Base-by-base conservation (phyloP, 2,113 vertebrate genomes). In the Murina feae region DNA sequence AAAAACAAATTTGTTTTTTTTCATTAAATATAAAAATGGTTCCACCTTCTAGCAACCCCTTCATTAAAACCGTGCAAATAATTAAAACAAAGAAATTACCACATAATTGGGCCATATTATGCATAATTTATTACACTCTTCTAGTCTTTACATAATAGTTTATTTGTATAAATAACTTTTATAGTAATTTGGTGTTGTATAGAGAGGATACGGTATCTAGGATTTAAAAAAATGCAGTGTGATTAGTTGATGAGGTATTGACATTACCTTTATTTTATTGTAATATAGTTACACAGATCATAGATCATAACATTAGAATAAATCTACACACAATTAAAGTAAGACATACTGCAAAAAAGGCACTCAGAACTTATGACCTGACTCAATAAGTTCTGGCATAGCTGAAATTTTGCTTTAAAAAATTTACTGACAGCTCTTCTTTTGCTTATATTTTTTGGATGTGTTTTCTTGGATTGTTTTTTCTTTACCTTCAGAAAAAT, bases 31-130 rank as follows among this genome's bases (percentile, higher is more conserved):
- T 93, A 95, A 90, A 95, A 95, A 86, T 94, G 42, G 16, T 84
- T 97, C 85, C 79, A 65, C 76, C 44, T 97, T 95, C 75, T 91
- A 89, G 79, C 17, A 79, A 49, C 81, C 49, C 72, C 78, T 97
- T 86, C 47, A 97, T 93, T 97, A 96, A 94, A 97, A 78, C 87
- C 83, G 65, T 60, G 68, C 81, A 74, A 96, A 97, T 95, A 93
- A 97, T 97, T 96, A 96, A 98, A 96, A 96, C 95, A 93, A 97
- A 97, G 80, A 91, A 97, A 96, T 69, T 96, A 81, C 49, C 89
- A 94, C 47, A 25, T 98, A 98, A 96, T 75, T 96, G 94, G 68
- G 14, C 20, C 93, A 94, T 78, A 75, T 97, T 97, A 75, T 2
- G 7, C 44, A 58, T 96, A 97, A 96, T 58, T 42, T 93, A 53